Percentiles rank a stretch among this genome's conserved stretches.
Evolutionary conservation across 1,140 invertebrate species (phyloP).

Genomic region (Pachypsylla venusta): DNA sequence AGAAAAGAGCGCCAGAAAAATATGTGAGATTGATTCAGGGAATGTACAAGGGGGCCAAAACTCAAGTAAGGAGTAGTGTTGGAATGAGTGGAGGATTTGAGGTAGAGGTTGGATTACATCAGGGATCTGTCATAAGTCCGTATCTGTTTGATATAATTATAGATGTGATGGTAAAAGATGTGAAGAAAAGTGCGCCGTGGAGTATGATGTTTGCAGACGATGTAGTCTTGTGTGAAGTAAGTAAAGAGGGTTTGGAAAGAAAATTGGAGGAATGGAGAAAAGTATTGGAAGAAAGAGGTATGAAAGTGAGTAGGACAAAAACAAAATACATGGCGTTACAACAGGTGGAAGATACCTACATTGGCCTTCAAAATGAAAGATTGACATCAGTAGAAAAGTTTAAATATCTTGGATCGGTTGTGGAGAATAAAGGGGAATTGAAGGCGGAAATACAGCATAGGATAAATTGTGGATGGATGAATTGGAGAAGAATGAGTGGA

Average conservation of each 20-base stretch:
- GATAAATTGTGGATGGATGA: no score
- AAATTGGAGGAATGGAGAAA: not conserved
- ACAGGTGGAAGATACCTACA: no score
- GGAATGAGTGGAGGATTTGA: not conserved
- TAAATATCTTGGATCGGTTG: no score
- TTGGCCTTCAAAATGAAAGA: no score
- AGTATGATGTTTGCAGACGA: constrained; percentile 1
- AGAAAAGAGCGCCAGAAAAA: not conserved
- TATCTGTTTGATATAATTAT: constrained; percentile 3
- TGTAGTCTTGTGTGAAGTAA: not conserved
- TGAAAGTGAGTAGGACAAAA: not conserved
- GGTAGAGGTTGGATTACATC: not conserved
- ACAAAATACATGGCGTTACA: no score
- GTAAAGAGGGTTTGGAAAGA: not conserved
- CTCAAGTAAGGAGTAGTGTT: constrained; percentile 2
- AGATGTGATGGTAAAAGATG: not conserved
- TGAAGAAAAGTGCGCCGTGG: not conserved
- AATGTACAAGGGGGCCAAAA: not conserved
- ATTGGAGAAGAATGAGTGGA: no score
- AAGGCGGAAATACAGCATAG: no score
- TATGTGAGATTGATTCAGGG: not conserved
- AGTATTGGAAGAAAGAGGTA: not conserved
- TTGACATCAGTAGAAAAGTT: no score
- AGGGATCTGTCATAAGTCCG: not conserved
- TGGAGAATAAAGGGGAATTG: no score